Percentiles rank a stretch among this genome's conserved stretches.
Evolutionary conservation across 1,140 invertebrate genomes (phyloP).

Genomic region (Chrysomallon squamiferum): DNA sequence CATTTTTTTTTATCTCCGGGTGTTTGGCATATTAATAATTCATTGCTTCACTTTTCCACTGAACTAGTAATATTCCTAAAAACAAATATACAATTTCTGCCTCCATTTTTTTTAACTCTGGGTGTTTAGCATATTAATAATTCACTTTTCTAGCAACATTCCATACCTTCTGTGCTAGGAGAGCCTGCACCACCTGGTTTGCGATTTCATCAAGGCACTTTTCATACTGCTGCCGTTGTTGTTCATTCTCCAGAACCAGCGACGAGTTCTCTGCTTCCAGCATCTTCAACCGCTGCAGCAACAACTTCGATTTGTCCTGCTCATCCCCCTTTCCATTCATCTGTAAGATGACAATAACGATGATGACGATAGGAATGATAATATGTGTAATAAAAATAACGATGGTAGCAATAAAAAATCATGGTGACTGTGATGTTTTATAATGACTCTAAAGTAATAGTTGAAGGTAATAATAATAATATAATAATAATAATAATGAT

Average conservation of each 20-base stretch:
- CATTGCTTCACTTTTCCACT: too few species aligned
- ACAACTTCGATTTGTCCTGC: slow-evolving; percentile 54
- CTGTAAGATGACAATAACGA: too few species aligned
- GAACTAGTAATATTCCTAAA: too few species aligned
- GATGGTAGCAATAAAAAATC: neutral
- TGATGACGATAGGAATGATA: neutral
- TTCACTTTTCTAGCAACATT: too few species aligned
- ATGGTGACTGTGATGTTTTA: neutral
- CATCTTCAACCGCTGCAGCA: slow-evolving; percentile 71
- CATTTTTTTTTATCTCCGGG: too few species aligned
- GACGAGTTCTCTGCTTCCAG: slow-evolving; percentile 71
- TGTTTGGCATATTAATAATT: too few species aligned
- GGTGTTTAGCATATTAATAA: too few species aligned
- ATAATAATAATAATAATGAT: too few species aligned
- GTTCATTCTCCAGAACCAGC: slow-evolving; percentile 70
- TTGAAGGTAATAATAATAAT: too few species aligned
- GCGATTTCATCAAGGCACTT: slow-evolving; percentile 80
- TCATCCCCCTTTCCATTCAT: slow-evolving; percentile 46
- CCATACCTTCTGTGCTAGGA: slow-evolving; percentile 81
- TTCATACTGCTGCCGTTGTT: slow-evolving; percentile 74
- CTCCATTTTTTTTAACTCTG: too few species aligned
- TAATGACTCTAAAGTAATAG: too few species aligned
- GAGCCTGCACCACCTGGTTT: slow-evolving; percentile 79
- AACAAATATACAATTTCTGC: too few species aligned
- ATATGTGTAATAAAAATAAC: neutral